Percentiles rank a stretch among this genome's conserved stretches.
Evolutionary conservation across 2,797 vertebrate genomes (phyloP).

Genomic region (Crocodylus rhombifer): DNA sequence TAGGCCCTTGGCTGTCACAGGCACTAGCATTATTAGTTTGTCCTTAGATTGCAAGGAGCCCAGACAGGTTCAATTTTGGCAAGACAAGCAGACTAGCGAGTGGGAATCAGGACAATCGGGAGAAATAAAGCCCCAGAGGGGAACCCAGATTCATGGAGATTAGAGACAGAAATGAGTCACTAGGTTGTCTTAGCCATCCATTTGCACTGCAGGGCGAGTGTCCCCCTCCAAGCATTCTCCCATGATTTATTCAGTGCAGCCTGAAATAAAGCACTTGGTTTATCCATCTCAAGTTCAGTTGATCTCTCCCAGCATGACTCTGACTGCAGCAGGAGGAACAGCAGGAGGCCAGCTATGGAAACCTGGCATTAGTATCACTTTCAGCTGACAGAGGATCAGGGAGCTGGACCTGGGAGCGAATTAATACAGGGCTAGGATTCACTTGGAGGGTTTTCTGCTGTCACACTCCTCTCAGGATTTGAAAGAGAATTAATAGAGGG

Average conservation of each 20-base stretch:
- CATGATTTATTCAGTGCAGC: slow-evolving; percentile 47
- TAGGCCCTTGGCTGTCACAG: accelerated
- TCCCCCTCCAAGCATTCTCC: not conserved
- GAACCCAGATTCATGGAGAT: not conserved
- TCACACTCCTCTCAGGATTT: slow-evolving; percentile 47
- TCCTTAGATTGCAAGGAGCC: not conserved
- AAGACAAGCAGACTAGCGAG: slow-evolving; percentile 3
- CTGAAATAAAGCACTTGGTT: slow-evolving; percentile 72
- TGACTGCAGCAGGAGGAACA: slow-evolving; percentile 59
- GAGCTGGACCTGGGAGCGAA: slow-evolving; percentile 61
- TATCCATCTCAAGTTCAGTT: slow-evolving; percentile 52
- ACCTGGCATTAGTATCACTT: slow-evolving; percentile 75
- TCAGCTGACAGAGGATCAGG: slow-evolving; percentile 66
- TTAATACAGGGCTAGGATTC: slow-evolving; percentile 68
- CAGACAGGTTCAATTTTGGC: not conserved
- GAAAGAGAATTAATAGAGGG: slow-evolving; percentile 56
- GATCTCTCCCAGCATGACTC: slow-evolving; percentile 67
- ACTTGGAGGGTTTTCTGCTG: slow-evolving; percentile 63
- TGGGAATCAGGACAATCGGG: not conserved
- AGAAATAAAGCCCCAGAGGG: accelerated
- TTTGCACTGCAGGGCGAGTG: not conserved
- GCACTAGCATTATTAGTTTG: not conserved
- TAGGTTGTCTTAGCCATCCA: not conserved
- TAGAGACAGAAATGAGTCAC: not conserved
- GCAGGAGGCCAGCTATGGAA: slow-evolving; percentile 59